phyloP scores from a whole-genome alignment of 2,888 invertebrate species.

The Eupithecia centaureata region DNA sequence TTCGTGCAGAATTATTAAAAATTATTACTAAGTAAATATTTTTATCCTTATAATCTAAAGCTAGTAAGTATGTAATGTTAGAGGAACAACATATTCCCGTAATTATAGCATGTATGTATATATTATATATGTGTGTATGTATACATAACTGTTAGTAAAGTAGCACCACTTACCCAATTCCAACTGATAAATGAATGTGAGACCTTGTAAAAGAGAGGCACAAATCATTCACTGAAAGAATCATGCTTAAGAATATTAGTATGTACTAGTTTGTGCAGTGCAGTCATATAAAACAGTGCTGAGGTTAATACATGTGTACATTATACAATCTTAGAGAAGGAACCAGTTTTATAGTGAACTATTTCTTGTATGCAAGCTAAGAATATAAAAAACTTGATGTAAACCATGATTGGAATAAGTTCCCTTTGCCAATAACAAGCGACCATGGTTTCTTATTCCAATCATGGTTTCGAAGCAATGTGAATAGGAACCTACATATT shows the following conservation, averaged over 20 bases:
- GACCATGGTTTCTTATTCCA: no score
- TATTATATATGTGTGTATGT: no score
- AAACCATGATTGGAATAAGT: background rate
- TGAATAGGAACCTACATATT: no score
- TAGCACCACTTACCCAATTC: conserved; percentile 88
- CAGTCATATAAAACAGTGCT: conserved; percentile 6
- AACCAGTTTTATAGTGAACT: no score
- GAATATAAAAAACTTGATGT: background rate
- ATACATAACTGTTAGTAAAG: conserved; percentile 15
- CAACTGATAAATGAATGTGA: conserved; percentile 94
- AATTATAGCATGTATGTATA: no score
- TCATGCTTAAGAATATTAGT: conserved; percentile 22
- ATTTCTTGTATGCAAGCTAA: background rate
- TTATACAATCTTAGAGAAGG: background rate
- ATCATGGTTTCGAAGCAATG: no score
- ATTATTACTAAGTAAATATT: no score
- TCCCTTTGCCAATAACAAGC: background rate
- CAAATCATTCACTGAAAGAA: conserved; percentile 22
- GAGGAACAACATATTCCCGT: no score
- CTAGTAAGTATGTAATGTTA: no score
- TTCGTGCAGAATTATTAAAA: no score
- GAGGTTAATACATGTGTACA: background rate
- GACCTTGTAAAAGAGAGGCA: conserved; percentile 88
- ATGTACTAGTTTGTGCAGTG: conserved; percentile 10
- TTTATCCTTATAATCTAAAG: no score